Evolutionary conservation across 2,888 invertebrate species (phyloP), one percentile per base, ranked within the genome.

Genomic region (Coelogynopora nodosa): DNA sequence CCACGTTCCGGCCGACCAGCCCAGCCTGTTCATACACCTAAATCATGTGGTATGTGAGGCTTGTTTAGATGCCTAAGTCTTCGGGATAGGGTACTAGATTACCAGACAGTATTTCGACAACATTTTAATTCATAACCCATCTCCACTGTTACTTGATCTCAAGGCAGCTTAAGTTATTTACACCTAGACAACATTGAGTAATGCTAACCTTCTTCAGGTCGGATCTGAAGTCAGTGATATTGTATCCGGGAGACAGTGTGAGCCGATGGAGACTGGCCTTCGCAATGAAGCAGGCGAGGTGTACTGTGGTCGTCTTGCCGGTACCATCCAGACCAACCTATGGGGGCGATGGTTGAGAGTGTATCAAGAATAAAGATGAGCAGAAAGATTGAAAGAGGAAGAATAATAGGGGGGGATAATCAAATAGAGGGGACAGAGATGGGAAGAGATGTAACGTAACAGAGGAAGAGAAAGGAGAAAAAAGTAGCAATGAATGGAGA

Each of bases 241-340:
- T 88, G 87, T 92, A 92, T 10, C 90, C 90, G 49, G 91, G 88
- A 86, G 91, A 91, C 23, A 92, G 89, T 29, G 90, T 90, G 26
- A 91, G 89, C 31, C 90, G 90, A 88, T 90, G 91, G 86, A 91
- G 88, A 29, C 90, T 90, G 89, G 91, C 91, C 26, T 89, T 89
- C 2, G 90, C 90, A 10, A 92, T 91, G 88, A 90, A 90, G 85
- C 90, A 89, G 2, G 91, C 90, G 82, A 92, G 88, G 31, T 90
- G 89, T 18, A 91, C 90, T 10, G 90, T 89, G n/a, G 91, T 91
- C 0, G 90, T 90, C 88, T 92, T 91, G 0, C 91, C 91, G 85
- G 90, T 91, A 5, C 91, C 91, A 88, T 91, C 91, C 84, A 90
- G 86, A 30, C 91, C 91, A 89, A 91, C 90, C 90, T 90, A n/a